Base-by-base conservation (phyloP, 2,113 vertebrate genomes). In the Colinus virginianus region DNA sequence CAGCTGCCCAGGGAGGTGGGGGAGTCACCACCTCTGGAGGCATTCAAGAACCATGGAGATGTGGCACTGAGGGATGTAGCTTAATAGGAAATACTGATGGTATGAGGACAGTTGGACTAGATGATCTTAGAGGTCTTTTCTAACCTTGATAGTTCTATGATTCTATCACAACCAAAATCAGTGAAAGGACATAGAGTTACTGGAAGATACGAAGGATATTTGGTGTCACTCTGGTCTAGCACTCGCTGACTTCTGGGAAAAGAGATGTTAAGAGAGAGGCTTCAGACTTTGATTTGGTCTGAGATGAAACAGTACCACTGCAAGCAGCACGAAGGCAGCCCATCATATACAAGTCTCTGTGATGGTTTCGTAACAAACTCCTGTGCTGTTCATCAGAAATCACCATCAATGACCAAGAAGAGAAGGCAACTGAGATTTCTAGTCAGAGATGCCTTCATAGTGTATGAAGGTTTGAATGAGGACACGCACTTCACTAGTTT, bases 401-500 rank as follows among this genome's bases (percentile, higher is more conserved):
- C 30, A 56, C 28, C 51, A 75, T 13, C 30, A 20, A 45, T 18
- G 13, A 56, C 1, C 9, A 51, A 74, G 42, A 89, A 46, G 13
- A 83, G 68, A 93, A 92, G 80, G 43, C 20, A 53, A 49, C 32
- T 19, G 26, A 84, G 40, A 28, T 18, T 81, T 93, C 84, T 42
- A 23, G 56, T 67, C 49, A 56, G 59, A 49, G 85, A 82, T 32
- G 36, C 34, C 63, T 46, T n/a, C 80, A 66, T 81, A 85, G 64
- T 38, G 80, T 28, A 78, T 32, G 30, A 87, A 83, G 45, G 90
- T 95, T 95, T 94, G 95, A 88, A 94, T 55, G 45, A 91, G 93
- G 95, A 88, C 91, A 78, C 9, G 21, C 11, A 32, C n/a, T 81
- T 22, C 68, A 88, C 38, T 53, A 71, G 68, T 80, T 91, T n/a